A percentile compares a stretch with the other conserved stretches of the same genome.
Evolutionary conservation across 1,140 invertebrate genomes (phyloP).

Genomic region (Achatina immaculata): DNA sequence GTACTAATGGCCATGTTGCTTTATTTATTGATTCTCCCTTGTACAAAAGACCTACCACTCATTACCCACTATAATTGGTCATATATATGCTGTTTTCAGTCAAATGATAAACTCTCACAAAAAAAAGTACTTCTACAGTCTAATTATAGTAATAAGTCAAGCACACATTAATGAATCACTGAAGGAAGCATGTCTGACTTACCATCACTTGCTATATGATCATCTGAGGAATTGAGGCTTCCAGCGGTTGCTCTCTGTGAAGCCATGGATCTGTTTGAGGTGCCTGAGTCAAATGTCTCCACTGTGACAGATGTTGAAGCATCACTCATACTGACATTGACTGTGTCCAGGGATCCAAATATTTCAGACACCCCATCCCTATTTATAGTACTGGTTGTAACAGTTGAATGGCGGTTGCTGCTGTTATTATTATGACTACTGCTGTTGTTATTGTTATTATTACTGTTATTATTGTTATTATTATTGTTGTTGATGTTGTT

Average conservation of each 20-base stretch:
- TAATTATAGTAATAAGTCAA: background rate
- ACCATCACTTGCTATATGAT: constrained; percentile 66
- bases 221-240: constrained; percentile 63
- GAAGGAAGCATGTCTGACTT: constrained; percentile 15
- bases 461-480: constrained; percentile 51
- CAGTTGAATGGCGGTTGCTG: constrained; percentile 63
- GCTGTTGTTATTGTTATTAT: constrained; percentile 53
- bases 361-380: constrained; percentile 63
- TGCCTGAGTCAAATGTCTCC: constrained; percentile 64
- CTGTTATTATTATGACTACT: constrained; percentile 52
- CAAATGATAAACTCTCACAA: background rate
- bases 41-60: too few relatives aligned
- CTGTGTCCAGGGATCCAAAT: constrained; percentile 68
- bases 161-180: background rate
- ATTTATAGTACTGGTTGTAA: constrained; percentile 65
- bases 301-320: constrained; percentile 64
- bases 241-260: constrained; percentile 64
- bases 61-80: too few relatives aligned
- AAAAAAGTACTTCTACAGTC: background rate
- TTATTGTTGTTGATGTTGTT: constrained; percentile 53
- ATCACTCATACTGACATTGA: constrained; percentile 67
- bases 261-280: constrained; percentile 61
- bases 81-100: background rate
- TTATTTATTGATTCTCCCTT: too few relatives aligned
- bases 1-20: too few relatives aligned